Percentiles rank a stretch among this genome's conserved stretches.
Evolutionary conservation across 2,888 invertebrate species (phyloP).

Genomic region (Tenthredo distinguenda): DNA sequence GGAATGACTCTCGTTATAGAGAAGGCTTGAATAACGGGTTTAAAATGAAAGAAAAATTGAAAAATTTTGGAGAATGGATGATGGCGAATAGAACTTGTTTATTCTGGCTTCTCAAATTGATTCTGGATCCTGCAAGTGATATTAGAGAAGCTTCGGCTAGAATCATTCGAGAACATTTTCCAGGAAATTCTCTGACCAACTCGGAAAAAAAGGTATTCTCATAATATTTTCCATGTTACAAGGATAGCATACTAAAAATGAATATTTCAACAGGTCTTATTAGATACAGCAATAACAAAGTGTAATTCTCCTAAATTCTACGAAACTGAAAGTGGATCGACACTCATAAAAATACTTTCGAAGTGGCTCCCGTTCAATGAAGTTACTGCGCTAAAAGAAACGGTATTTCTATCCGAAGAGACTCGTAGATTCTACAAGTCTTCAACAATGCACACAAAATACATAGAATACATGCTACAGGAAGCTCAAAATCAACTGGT

Average conservation of each 20-base stretch:
- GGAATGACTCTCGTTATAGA: slow-evolving; percentile 29
- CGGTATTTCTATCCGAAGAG: slow-evolving; percentile 61
- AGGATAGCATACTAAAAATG: not conserved
- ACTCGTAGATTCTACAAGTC: slow-evolving; percentile 57
- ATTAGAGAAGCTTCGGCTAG: slow-evolving; percentile 80
- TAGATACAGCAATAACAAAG: slow-evolving; percentile 77
- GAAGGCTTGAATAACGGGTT: slow-evolving; percentile 69
- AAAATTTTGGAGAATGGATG: slow-evolving; percentile 77
- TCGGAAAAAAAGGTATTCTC: slow-evolving; percentile 63
- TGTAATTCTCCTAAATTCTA: slow-evolving; percentile 83
- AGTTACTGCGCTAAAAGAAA: not conserved
- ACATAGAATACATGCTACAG: slow-evolving; percentile 65
- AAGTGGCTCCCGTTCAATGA: slow-evolving; percentile 64
- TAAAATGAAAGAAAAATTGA: slow-evolving; percentile 75
- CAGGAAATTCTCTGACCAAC: slow-evolving; percentile 68
- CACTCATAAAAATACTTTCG: slow-evolving; percentile 80
- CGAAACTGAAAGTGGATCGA: slow-evolving; percentile 82
- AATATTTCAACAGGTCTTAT: slow-evolving; percentile 69
- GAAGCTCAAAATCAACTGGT: slow-evolving; percentile 70
- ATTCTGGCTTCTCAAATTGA: slow-evolving; percentile 79
- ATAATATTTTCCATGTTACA: not conserved
- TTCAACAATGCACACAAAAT: slow-evolving; percentile 46
- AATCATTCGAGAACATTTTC: slow-evolving; percentile 80
- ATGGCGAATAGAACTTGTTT: slow-evolving; percentile 77
- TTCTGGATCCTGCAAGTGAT: slow-evolving; percentile 83